Base-by-base conservation (phyloP, 2,888 invertebrate species). In the Sisyra terminalis region DNA sequence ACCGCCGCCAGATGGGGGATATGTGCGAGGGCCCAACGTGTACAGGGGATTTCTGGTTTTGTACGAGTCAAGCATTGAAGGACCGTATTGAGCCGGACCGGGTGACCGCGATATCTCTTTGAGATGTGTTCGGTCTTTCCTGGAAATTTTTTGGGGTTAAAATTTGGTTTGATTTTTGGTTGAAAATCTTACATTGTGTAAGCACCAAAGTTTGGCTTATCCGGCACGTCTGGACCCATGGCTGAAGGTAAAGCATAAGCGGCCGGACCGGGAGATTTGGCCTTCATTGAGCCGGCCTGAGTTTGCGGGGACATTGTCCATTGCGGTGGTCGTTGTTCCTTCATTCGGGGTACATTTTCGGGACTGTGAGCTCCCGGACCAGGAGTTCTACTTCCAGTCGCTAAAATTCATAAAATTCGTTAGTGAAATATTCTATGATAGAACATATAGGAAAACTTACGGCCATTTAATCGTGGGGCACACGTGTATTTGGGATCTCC, bases 321-420 rank as follows among this genome's bases (percentile, higher is more conserved):
- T 6, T 63, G 60, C 3, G 78, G 78, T 17, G 76, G 66, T 42
- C 70, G 63, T 29, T 60, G 62, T 40, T 68, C 67, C 51, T 64
- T 67, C 58, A 67, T 65, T 14, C 68, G 61, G 5, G 61, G 63
- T 45, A 67, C 70, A 45, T 66, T 63, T 55, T 76, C 73, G 0
- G 75, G 72, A 10, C 66, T 67, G 57, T 78, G 76, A 10, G 75
- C 70, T 3, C 74, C 76, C 0, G 78, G 78, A 1, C 78, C 78
- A 7, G 78, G 77, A 5, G 24, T 24, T 24, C 24, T 3, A 24
- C 5, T 5, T 5, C 24, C 24, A 24, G 24, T 24, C 24, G 24
- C 24, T 24, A 24, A 24, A 24, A 24, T 5, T 24, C 5, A 3
- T 5, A 24, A 3, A 24, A 24, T 24, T n/a, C n/a, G n/a, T n/a